These are phyloP conservation scores for Tachycineta bicolor DNA, from an alignment of 2,113 vertebrate species.

Conservation along the genomic window DNA sequence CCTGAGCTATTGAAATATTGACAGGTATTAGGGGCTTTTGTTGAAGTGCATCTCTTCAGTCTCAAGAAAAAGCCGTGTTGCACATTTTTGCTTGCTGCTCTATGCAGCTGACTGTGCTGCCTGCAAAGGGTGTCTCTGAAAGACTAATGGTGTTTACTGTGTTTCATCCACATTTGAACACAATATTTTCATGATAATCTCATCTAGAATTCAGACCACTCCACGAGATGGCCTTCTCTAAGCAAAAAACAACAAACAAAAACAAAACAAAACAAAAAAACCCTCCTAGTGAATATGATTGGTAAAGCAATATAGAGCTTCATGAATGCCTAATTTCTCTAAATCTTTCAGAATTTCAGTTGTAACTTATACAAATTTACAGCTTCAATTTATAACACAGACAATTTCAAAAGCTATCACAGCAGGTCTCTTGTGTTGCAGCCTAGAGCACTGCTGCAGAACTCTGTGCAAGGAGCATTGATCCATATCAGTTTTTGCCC, in stretches of 20 bases:
- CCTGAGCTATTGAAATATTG: background rate
- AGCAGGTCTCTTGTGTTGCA: background rate
- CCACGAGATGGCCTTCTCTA: background rate
- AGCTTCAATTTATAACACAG: background rate
- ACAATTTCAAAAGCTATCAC: background rate
- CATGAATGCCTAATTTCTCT: background rate
- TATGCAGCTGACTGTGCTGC: background rate
- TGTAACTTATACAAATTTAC: background rate
- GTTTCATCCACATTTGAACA: background rate
- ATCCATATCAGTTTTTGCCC: background rate
- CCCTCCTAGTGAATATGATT: background rate
- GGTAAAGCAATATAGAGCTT: background rate
- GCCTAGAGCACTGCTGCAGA: background rate
- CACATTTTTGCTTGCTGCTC: background rate
- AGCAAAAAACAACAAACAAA: background rate
- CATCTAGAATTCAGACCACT: background rate
- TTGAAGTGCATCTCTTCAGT: background rate
- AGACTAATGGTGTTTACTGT: constrained; percentile 16
- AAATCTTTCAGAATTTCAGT: background rate
- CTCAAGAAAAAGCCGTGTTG: background rate
- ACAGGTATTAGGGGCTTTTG: background rate
- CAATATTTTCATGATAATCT: background rate
- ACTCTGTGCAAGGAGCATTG: background rate
- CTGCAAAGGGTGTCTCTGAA: background rate
- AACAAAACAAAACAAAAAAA: background rate